A percentile compares a stretch with the other conserved stretches of the same genome.
Evolutionary conservation across 2,888 invertebrate genomes (phyloP).

Genomic region (Agrypnus murinus): DNA sequence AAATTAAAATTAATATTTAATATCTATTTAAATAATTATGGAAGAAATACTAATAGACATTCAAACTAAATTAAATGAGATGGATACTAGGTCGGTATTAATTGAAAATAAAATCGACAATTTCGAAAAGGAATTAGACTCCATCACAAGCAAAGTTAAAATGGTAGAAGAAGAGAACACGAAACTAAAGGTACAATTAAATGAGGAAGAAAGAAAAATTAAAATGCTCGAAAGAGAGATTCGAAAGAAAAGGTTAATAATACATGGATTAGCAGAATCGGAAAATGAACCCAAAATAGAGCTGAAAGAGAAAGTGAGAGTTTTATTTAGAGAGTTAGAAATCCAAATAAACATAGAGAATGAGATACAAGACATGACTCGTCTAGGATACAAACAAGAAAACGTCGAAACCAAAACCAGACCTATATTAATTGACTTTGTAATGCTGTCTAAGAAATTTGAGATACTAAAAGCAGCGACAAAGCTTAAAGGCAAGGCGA

Average conservation of each 20-base stretch:
- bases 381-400: not conserved
- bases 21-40: not conserved
- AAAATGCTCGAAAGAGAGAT: too few relatives aligned
- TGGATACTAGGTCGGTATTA: too few relatives aligned
- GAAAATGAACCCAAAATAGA: constrained; percentile 4
- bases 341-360: constrained; percentile 6
- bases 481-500: constrained; percentile 9
- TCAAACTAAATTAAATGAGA: not conserved
- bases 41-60: not conserved
- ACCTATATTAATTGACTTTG: not conserved
- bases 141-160: not conserved
- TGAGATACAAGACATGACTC: too few relatives aligned
- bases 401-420: not conserved
- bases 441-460: not conserved
- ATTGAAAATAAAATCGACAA: too few relatives aligned
- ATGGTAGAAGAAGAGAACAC: too few relatives aligned
- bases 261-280: not conserved
- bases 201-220: not conserved
- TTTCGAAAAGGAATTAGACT: not conserved
- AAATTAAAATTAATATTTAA: not conserved
- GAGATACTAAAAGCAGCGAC: constrained; percentile 2
- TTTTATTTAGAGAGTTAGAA: not conserved
- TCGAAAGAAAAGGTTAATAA: constrained; percentile 2
- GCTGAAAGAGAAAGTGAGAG: not conserved
- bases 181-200: too few relatives aligned